Conservation (phyloP, 1,140 invertebrate genomes). For the Calosoma granatense region DNA sequence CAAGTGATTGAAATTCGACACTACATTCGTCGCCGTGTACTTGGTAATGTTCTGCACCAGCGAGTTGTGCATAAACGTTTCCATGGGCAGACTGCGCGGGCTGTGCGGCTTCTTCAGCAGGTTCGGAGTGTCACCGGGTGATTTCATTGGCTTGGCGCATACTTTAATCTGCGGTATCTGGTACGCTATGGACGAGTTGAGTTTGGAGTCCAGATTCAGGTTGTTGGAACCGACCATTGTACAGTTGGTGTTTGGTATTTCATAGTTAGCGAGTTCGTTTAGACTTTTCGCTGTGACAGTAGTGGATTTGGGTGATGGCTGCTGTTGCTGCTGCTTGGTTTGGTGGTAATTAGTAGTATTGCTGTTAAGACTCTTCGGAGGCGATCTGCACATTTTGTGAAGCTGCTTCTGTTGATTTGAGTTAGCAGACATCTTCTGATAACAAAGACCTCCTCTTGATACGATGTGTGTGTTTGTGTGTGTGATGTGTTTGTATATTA, state of each 20-base stretch:
- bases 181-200: not conserved
- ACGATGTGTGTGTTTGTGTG: not conserved
- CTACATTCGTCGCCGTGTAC: no score
- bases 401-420: constrained; percentile 21
- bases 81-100: constrained; percentile 15
- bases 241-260: constrained; percentile 32
- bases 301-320: not conserved
- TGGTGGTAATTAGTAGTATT: not conserved
- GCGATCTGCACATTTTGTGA: constrained; percentile 36
- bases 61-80: not conserved
- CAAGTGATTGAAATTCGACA: not conserved
- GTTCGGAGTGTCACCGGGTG: not conserved
- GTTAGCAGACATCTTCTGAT: constrained; percentile 34
- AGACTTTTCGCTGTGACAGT: constrained; percentile 21
- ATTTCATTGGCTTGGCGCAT: not conserved
- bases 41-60: no score
- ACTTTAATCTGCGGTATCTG: not conserved
- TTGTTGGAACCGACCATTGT: constrained; percentile 34
- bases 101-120: constrained; percentile 31
- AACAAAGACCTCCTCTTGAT: not conserved
- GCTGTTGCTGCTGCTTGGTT: not conserved
- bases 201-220: constrained; percentile 20
- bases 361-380: constrained; percentile 25
- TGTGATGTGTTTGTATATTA: not conserved
- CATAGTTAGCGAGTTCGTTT: constrained; percentile 30